Evolutionary conservation across 2,113 vertebrate species (phyloP).

Genomic region (Cryptoleucopteryx plumbea): DNA sequence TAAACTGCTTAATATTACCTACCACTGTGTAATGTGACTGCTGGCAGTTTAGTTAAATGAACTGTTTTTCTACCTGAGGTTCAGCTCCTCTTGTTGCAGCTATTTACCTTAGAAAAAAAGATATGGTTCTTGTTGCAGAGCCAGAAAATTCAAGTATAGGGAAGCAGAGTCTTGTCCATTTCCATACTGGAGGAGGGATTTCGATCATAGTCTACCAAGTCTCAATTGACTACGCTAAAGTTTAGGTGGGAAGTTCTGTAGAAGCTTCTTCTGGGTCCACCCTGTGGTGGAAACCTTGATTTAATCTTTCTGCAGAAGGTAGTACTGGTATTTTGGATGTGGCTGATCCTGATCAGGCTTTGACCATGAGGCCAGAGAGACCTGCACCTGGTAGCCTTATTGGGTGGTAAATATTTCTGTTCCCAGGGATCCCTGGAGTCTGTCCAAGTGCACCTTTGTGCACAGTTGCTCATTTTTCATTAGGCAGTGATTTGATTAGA

Average conservation of each 20-base stretch:
- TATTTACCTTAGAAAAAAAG: not conserved
- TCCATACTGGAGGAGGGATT: not conserved
- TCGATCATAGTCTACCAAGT: not conserved
- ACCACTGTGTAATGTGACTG: not conserved
- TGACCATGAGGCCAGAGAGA: not conserved
- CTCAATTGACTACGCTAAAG: not conserved
- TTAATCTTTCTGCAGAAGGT: not conserved
- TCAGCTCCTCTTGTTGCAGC: not conserved
- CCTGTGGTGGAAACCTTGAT: not conserved
- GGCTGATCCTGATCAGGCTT: not conserved
- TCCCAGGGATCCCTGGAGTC: not conserved
- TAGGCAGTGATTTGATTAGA: conserved; percentile 78
- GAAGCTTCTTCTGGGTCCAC: not conserved
- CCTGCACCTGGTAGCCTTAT: not conserved
- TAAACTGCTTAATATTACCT: not conserved
- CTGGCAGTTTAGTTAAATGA: not conserved
- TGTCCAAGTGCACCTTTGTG: conserved; percentile 48
- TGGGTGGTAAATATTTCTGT: not conserved
- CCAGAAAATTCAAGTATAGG: not conserved
- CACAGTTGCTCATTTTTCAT: conserved; percentile 69
- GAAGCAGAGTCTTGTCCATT: not conserved
- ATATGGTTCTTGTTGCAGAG: not conserved
- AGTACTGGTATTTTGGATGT: not conserved
- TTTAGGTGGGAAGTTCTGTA: not conserved
- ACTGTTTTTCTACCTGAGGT: not conserved